phyloP scores from a whole-genome alignment of 2,888 invertebrate genomes.

The Agriotes lineatus region DNA sequence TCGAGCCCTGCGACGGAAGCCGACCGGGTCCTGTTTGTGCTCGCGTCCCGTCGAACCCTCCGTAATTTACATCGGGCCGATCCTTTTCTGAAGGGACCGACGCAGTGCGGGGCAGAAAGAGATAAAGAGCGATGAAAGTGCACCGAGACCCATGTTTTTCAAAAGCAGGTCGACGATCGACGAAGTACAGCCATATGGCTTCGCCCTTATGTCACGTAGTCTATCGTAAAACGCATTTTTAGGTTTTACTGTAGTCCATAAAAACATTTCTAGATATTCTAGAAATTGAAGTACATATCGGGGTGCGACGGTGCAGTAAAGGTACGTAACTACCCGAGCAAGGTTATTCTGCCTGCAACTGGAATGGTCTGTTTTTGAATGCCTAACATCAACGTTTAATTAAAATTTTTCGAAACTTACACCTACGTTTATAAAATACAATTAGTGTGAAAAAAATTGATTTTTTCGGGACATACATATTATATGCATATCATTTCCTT shows the following conservation, averaged over 20 bases:
- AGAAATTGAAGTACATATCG: not conserved
- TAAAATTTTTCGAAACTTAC: too few species aligned
- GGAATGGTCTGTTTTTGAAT: too few species aligned
- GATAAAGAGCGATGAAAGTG: conserved; percentile 23
- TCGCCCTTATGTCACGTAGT: conserved; percentile 17
- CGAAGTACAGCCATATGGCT: conserved; percentile 7
- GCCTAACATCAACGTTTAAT: too few species aligned
- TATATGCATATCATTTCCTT: too few species aligned
- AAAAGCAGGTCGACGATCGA: conserved; percentile 10
- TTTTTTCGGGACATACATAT: too few species aligned
- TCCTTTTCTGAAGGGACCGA: conserved; percentile 18
- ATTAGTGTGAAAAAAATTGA: too few species aligned
- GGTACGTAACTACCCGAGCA: too few species aligned
- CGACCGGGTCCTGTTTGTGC: conserved; percentile 34
- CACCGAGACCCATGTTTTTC: conserved; percentile 12
- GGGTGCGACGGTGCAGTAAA: too few species aligned
- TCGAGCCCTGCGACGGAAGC: conserved; percentile 43
- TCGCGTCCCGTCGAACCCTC: conserved; percentile 36
- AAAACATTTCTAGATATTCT: conserved; percentile 1
- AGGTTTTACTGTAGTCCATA: conserved; percentile 22
- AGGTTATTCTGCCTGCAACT: too few species aligned
- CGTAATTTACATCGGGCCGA: conserved; percentile 34
- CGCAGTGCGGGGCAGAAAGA: conserved; percentile 18
- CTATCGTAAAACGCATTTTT: conserved; percentile 7
- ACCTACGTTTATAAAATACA: too few species aligned